phyloP scores from a whole-genome alignment of 2,888 invertebrate species.

The Lepidochitona cinerea region DNA sequence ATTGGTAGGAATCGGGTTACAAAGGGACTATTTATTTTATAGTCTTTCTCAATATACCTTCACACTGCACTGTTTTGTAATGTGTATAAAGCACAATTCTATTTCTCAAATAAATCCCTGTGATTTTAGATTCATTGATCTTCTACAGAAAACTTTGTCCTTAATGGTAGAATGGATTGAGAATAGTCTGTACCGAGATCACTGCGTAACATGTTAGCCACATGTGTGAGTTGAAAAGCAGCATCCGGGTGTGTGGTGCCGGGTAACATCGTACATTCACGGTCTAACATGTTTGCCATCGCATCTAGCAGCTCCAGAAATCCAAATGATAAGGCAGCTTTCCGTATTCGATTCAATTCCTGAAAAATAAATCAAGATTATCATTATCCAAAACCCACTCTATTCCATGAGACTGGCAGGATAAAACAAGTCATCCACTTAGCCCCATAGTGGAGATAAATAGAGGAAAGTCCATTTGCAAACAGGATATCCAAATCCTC shows the following conservation, averaged over 20 bases:
- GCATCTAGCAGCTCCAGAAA: slow-evolving; percentile 90
- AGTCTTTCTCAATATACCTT: no score
- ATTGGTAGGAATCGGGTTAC: no score
- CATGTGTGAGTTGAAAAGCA: slow-evolving; percentile 90
- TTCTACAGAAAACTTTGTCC: slow-evolving; percentile 57
- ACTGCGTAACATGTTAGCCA: slow-evolving; percentile 85
- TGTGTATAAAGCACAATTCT: no score
- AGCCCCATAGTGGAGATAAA: no score
- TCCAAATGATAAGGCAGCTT: slow-evolving; percentile 92
- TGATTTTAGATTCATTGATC: slow-evolving; percentile 19
- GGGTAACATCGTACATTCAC: slow-evolving; percentile 87
- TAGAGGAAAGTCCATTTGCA: no score
- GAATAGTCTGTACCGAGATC: slow-evolving; percentile 67
- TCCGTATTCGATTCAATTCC: slow-evolving; percentile 91
- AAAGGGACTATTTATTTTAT: no score
- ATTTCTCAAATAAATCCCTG: background rate
- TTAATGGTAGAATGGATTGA: slow-evolving; percentile 58
- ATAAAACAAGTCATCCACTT: no score
- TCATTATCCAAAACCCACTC: no score
- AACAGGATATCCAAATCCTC: no score
- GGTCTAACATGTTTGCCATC: slow-evolving; percentile 87
- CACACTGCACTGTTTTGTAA: no score
- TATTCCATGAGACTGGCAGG: no score
- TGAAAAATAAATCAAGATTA: slow-evolving; percentile 65
- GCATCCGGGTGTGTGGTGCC: slow-evolving; percentile 87